Evolutionary conservation across 2,797 vertebrate species (phyloP), one percentile per base, ranked within the genome.

Genomic region (Capromys pilorides): DNA sequence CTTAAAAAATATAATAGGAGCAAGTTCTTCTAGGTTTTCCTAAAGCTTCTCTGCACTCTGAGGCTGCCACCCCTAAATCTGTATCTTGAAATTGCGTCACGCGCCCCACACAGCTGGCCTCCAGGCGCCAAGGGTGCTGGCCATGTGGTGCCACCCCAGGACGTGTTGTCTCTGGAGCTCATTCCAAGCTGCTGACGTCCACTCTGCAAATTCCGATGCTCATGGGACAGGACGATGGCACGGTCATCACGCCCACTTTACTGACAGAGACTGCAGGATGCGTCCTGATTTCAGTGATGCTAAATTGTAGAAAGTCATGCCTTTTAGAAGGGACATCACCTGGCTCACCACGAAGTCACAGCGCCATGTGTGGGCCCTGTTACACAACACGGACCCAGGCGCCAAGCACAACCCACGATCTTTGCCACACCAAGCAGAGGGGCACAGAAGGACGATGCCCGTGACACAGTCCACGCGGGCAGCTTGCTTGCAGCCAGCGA

Each of bases 21-120:
- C 57, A 45, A 61, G 64, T 28, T 14, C 57, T n/a, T 36, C 41
- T 79, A 26, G 7, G 22, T 79, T n/a, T 80, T 92, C 45, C 62
- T 49, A n/a, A 91, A 71, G 39, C n/a, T 16, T 61, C 57, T 86
- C 31, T 41, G 21, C 54, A 14, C 26, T 78, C n/a, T 0, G 11
- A 24, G 9, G 19, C 39, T 0, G 0, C 6, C 4, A 41, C 13
- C n/a, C 28, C 62, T 11, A 21, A 59, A 49, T 24, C 5, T 2
- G 22, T 31, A 19, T 21, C 73, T 41, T 22, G 28, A 49, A 49
- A 71, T 13, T 57, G 13, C 36, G 59, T 12, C 3, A 18, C 16
- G 31, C 0, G 0, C 5, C 28, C 16, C 9, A 0, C 0, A 19
- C 36, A 19, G 9, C 64, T 0, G 0, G 61, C n/a, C 33, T 45